phyloP scores from a whole-genome alignment of 2,888 invertebrate species.

The Drosophila rellima region DNA sequence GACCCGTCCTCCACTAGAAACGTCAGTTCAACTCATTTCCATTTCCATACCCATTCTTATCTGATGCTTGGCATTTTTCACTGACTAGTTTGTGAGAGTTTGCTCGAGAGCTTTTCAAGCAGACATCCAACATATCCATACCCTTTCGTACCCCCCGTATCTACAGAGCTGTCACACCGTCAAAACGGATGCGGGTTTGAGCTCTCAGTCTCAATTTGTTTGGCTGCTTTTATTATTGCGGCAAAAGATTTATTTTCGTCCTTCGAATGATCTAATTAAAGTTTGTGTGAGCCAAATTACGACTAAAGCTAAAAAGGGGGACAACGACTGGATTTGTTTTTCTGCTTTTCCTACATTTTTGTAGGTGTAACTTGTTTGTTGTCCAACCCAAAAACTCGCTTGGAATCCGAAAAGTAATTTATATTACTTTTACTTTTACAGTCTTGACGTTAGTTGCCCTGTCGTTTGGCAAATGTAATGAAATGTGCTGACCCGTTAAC shows the following conservation, averaged over 20 bases:
- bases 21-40: conserved; percentile 72
- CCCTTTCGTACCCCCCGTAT: neutral
- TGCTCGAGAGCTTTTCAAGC: conserved; percentile 64
- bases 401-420: conserved; percentile 67
- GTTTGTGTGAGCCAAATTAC: conserved; percentile 63
- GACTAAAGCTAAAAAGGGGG: conserved; percentile 13
- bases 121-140: neutral
- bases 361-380: conserved; percentile 68
- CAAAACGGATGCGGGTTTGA: conserved; percentile 21
- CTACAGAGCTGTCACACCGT: neutral
- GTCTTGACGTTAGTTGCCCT: conserved; percentile 42
- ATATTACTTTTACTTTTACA: conserved; percentile 68
- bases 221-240: conserved; percentile 73
- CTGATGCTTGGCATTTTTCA: conserved; percentile 64
- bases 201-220: conserved; percentile 63
- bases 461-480: conserved; percentile 62
- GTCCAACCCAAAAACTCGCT: conserved; percentile 51
- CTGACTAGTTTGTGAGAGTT: conserved; percentile 65
- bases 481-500: conserved; percentile 71
- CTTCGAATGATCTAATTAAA: conserved; percentile 79
- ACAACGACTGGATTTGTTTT: conserved; percentile 30
- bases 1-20: conserved; percentile 7
- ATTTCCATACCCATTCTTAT: conserved; percentile 58
- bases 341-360: conserved; percentile 22
- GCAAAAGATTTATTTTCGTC: conserved; percentile 74